phyloP scores from a whole-genome alignment of 2,888 invertebrate species.

The Trilocha varians region DNA sequence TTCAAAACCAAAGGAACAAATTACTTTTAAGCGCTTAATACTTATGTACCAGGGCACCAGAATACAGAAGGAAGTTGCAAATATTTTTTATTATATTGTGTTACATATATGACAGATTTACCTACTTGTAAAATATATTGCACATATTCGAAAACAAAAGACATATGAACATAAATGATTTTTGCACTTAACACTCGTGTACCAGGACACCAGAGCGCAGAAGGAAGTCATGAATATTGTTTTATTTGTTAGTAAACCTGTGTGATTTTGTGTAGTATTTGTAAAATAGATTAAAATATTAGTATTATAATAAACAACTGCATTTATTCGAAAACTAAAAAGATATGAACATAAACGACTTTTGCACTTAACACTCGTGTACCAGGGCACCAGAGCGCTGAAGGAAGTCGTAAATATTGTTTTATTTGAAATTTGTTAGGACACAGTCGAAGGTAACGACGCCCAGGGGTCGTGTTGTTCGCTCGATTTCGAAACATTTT shows the following conservation, averaged over 20 bases:
- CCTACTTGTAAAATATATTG: no score
- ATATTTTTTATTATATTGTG: conserved; percentile 2
- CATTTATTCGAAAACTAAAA: not conserved
- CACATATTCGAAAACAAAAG: not conserved
- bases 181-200: no score
- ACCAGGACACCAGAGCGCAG: not conserved
- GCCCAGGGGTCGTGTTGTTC: conserved; percentile 43
- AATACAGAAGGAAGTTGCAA: not conserved
- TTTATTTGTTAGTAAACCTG: no score
- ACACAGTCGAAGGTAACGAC: conserved; percentile 41
- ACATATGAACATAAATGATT: no score
- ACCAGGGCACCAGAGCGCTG: conserved; percentile 25
- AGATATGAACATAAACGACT: not conserved
- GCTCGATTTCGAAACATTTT: conserved; percentile 35
- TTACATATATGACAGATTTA: no score
- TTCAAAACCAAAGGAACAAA: no score
- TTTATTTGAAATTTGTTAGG: conserved; percentile 50
- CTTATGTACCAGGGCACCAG: not conserved
- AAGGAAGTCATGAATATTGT: conserved; percentile 2
- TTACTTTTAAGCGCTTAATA: no score
- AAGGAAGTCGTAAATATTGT: conserved; percentile 52
- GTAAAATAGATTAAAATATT: no score
- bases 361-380: conserved; percentile 7
- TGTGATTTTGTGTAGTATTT: no score
- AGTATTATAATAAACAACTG: not conserved